Evolutionary conservation across 2,113 vertebrate genomes (phyloP).

Genomic region (Mesoclemmys tuberculata): DNA sequence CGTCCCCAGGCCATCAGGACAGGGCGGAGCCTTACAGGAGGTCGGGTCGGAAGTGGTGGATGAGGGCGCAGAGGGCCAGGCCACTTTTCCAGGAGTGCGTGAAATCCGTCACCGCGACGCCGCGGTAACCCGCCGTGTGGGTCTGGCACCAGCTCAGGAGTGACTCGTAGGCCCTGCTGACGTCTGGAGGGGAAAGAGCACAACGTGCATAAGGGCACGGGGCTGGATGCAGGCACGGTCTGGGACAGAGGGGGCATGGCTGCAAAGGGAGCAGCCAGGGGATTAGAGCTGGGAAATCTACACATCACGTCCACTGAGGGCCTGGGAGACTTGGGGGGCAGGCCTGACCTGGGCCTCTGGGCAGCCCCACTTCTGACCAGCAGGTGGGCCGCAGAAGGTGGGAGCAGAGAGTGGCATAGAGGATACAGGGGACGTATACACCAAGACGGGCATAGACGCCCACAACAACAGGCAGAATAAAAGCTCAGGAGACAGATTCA

Average conservation of each 20-base stretch:
- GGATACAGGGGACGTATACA: no score
- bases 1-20: accelerated
- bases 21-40: constrained; percentile 85
- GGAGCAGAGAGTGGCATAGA: no score
- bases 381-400: background rate
- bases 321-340: no score
- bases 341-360: no score
- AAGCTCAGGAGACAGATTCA: no score
- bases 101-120: constrained; percentile 84
- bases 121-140: constrained; percentile 82
- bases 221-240: background rate
- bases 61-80: constrained; percentile 88
- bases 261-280: background rate
- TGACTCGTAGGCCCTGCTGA: constrained; percentile 75
- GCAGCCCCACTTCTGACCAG: no score
- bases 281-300: background rate
- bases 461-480: no score
- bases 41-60: constrained; percentile 86
- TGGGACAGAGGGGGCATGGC: background rate
- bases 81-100: constrained; percentile 90
- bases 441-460: no score
- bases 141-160: constrained; percentile 91
- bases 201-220: background rate
- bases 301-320: background rate
- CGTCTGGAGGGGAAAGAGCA: constrained; percentile 52